Base-by-base conservation (phyloP, 1,140 invertebrate species). In the Linepithema humile region DNA sequence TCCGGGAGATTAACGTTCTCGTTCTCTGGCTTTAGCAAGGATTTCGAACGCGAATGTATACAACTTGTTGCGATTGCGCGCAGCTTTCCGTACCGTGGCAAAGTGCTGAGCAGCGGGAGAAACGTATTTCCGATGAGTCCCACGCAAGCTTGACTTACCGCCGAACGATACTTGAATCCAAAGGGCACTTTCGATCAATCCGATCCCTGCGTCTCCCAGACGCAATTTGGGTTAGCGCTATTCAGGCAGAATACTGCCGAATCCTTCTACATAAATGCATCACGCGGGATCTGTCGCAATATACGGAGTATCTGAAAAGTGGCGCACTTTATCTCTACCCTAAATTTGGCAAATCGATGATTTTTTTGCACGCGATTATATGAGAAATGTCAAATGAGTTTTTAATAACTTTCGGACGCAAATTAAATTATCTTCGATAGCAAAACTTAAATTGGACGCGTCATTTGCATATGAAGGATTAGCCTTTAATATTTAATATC, bases 41-140 rank as follows among this genome's bases (percentile, higher is more conserved):
- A 83, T 90, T 90, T 88, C 35, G 55, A 40, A 65, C 83, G 72
- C 65, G 82, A 83, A 85, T 78, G 83, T 59, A 43, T 62, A 35
- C 89, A 90, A 90, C 87, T 90, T 90, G 87, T 89, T 88, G 87
- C 89, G 70, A 82, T 62, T 83, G 40, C 59, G 53, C 77, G 35
- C 35, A 29, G 23, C 7, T n/a, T 6, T 29, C 9, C 20, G 0
- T 12, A 29, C 15, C 9, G n/a, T 48, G 12, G 40, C 17, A n/a
- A 20, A 62, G 55, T 40, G 10, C 55, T 55, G 12, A 60, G 72
- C 40, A 59, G 40, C 38, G 38, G 62, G 35, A 9, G 12, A 55
- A 26, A 69, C 38, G 48, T 38, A 57, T 57, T 80, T 57, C 50
- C 64, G 40, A 80, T 43, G 75, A 80, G 32, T 43, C 17, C 35